phyloP scores from a whole-genome alignment of 2,113 vertebrate species.

The Rhabdomys dilectus region DNA sequence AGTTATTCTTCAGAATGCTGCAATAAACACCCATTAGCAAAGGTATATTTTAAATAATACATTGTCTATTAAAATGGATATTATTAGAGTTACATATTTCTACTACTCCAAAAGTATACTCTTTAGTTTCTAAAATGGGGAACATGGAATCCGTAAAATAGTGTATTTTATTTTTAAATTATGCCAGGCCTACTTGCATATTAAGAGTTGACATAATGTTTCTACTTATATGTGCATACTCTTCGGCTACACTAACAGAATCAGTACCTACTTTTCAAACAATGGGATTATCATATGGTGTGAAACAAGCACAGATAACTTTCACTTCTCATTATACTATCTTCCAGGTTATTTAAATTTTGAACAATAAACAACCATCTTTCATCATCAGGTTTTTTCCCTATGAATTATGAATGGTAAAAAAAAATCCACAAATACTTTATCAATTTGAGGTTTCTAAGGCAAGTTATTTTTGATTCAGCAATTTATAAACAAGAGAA shows the following conservation, averaged over 20 bases:
- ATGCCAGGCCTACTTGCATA: neutral
- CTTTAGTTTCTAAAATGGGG: neutral
- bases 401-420: neutral
- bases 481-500: neutral
- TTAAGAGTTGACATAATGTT: neutral
- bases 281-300: neutral
- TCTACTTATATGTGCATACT: neutral
- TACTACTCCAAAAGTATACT: neutral
- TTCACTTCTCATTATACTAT: neutral
- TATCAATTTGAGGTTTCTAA: neutral
- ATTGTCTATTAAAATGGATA: neutral
- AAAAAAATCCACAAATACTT: neutral
- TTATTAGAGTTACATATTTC: neutral
- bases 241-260: neutral
- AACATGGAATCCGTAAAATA: neutral
- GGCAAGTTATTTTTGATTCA: neutral
- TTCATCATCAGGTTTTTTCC: conserved; percentile 6
- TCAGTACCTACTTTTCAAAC: conserved; percentile 34
- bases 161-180: neutral
- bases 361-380: neutral
- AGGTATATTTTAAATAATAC: neutral
- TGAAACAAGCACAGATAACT: neutral
- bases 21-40: conserved; percentile 12
- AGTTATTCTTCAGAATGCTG: neutral
- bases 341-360: conserved; percentile 6